Percentiles rank a stretch among this genome's conserved stretches.
These are phyloP conservation scores for Tigriopus californicus DNA, from an alignment of 2,888 invertebrate genomes.

Conservation along the genomic window DNA sequence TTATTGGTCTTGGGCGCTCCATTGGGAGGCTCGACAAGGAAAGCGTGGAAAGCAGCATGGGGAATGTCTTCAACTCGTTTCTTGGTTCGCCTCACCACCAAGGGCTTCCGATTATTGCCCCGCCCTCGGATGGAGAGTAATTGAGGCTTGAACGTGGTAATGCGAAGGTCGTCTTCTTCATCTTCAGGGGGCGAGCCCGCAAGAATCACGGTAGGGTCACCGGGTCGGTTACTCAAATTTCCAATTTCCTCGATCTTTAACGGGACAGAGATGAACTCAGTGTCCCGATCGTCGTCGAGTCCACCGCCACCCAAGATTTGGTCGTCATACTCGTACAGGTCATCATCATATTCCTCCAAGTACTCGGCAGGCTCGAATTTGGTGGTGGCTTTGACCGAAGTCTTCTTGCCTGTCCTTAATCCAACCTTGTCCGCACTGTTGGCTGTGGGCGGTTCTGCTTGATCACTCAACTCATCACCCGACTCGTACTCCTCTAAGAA, in stretches of 20 bases:
- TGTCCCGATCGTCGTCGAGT: background rate
- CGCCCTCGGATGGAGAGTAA: no score
- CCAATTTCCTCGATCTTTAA: background rate
- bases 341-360: background rate
- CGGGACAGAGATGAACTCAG: background rate
- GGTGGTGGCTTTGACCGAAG: background rate
- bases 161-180: background rate
- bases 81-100: no score
- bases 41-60: no score
- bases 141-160: no score
- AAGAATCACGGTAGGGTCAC: background rate
- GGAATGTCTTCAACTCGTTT: no score
- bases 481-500: background rate
- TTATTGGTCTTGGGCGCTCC: no score
- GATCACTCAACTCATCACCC: background rate
- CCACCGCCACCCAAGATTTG: background rate
- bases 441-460: background rate
- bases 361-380: background rate
- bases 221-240: background rate
- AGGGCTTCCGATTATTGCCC: no score
- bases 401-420: background rate
- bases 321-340: background rate
- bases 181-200: background rate
- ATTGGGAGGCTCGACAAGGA: no score
- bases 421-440: no score